A percentile compares a stretch with the other conserved stretches of the same genome.
Evolutionary conservation across 1,140 invertebrate species (phyloP).

Genomic region (Drosophila tsacasi): DNA sequence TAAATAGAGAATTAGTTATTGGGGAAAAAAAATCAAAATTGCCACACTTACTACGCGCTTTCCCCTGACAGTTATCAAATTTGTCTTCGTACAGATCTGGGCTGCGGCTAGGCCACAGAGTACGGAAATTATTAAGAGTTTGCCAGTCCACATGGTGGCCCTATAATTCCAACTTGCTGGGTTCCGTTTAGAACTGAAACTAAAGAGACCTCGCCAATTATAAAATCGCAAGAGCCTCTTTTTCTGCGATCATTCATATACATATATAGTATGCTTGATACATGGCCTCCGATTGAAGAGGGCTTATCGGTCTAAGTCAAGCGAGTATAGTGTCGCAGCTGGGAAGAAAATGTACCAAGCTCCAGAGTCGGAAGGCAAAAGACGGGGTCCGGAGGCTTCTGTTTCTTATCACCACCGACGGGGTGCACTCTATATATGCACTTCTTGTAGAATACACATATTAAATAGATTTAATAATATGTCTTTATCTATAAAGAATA

Average conservation of each 20-base stretch:
- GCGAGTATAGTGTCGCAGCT: constrained; percentile 12
- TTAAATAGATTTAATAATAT: not conserved
- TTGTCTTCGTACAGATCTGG: not conserved
- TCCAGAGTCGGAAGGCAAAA: not conserved
- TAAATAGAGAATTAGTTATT: not conserved
- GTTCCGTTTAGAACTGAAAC: constrained; percentile 29
- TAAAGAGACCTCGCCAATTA: constrained; percentile 38
- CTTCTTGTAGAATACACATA: not conserved
- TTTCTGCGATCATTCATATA: not conserved
- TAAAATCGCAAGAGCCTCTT: constrained; percentile 9
- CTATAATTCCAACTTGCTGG: constrained; percentile 11
- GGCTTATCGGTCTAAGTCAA: constrained; percentile 19
- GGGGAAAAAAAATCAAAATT: not conserved
- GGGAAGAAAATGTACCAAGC: constrained; percentile 1
- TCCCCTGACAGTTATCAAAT: rapidly evolving
- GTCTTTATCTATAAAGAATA: not conserved
- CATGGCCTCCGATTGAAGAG: constrained; percentile 10
- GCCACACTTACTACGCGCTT: not conserved
- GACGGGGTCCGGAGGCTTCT: not conserved
- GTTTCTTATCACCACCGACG: constrained; percentile 10
- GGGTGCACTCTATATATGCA: not conserved
- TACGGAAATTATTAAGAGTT: constrained; percentile 33
- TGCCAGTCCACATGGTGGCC: constrained; percentile 35
- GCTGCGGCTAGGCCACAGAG: constrained; percentile 12
- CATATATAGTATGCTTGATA: not conserved